Evolutionary conservation across 2,888 invertebrate species (phyloP).

Genomic region (Brachypalpus laphriformis): DNA sequence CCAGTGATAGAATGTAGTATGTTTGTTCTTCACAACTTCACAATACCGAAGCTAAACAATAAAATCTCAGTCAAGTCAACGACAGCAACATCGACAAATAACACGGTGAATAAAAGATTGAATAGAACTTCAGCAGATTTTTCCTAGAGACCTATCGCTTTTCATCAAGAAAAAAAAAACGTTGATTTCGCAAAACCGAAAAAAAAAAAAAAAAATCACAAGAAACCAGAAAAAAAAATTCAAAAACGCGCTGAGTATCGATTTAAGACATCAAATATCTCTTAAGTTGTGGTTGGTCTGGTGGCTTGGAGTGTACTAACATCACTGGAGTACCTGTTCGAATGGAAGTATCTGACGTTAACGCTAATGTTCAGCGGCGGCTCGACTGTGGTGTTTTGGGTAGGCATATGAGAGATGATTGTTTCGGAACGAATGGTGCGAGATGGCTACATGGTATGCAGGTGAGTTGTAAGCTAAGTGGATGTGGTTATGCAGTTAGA

Average conservation of each 20-base stretch:
- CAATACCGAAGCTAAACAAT: slow-evolving; percentile 45
- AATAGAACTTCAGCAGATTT: slow-evolving; percentile 47
- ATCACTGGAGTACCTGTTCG: slow-evolving; percentile 63
- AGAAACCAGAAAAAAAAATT: slow-evolving; percentile 25
- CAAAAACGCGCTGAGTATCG: slow-evolving; percentile 18
- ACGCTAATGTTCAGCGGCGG: slow-evolving; percentile 28
- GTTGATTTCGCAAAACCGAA: slow-evolving; percentile 54
- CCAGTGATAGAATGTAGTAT: slow-evolving; percentile 40
- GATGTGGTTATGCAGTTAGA: slow-evolving; percentile 51
- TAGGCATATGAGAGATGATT: slow-evolving; percentile 50
- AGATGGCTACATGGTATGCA: slow-evolving; percentile 62
- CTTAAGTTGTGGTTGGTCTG: slow-evolving; percentile 66
- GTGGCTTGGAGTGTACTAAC: slow-evolving; percentile 66
- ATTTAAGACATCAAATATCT: slow-evolving; percentile 47
- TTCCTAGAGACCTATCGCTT: slow-evolving; percentile 47
- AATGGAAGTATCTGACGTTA: slow-evolving; percentile 57
- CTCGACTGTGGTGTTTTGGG: slow-evolving; percentile 26
- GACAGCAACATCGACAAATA: slow-evolving; percentile 44
- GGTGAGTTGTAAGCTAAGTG: slow-evolving; percentile 36
- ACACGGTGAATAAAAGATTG: slow-evolving; percentile 60
- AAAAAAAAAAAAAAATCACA: slow-evolving; percentile 10
- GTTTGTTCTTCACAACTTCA: slow-evolving; percentile 53
- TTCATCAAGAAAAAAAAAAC: slow-evolving; percentile 13
- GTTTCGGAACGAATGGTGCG: slow-evolving; percentile 48
- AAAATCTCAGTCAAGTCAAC: slow-evolving; percentile 15